Conservation (phyloP, 1,140 invertebrate genomes). For the Diprion similis region DNA sequence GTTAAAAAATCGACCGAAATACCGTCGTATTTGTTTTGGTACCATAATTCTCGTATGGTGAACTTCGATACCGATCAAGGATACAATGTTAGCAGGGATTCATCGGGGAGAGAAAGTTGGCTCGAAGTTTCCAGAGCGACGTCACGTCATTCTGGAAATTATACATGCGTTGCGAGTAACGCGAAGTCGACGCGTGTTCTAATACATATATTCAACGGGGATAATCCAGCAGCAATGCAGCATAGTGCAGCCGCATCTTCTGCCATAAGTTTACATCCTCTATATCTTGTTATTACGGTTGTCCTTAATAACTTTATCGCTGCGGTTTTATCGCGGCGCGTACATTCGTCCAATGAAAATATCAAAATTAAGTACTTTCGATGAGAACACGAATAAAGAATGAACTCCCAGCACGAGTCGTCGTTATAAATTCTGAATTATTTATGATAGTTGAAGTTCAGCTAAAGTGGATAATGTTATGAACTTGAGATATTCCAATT, state of each 20-base stretch:
- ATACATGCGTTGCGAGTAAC: constrained; percentile 86
- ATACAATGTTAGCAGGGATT: constrained; percentile 80
- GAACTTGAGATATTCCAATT: too few relatives aligned
- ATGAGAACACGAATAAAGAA: not conserved
- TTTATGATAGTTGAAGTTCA: too few relatives aligned
- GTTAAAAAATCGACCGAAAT: constrained; percentile 83
- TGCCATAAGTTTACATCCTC: not conserved
- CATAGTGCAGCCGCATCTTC: constrained; percentile 54
- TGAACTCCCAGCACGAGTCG: too few relatives aligned
- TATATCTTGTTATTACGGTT: not conserved
- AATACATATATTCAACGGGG: constrained; percentile 86
- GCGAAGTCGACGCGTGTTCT: constrained; percentile 82
- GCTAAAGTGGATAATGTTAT: too few relatives aligned
- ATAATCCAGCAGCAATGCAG: constrained; percentile 67
- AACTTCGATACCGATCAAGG: constrained; percentile 86
- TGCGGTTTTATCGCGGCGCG: not conserved
- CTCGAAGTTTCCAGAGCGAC: constrained; percentile 73
- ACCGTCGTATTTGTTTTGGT: constrained; percentile 89
- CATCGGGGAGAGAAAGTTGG: constrained; percentile 65
- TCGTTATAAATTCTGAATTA: too few relatives aligned
- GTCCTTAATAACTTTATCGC: not conserved
- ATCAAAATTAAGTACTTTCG: not conserved
- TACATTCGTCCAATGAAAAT: not conserved
- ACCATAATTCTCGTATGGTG: constrained; percentile 88
- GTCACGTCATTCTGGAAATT: constrained; percentile 83